Evolutionary conservation across 1,140 invertebrate genomes (phyloP), one percentile per base, ranked within the genome.

Genomic region (Andricus grossulariae): DNA sequence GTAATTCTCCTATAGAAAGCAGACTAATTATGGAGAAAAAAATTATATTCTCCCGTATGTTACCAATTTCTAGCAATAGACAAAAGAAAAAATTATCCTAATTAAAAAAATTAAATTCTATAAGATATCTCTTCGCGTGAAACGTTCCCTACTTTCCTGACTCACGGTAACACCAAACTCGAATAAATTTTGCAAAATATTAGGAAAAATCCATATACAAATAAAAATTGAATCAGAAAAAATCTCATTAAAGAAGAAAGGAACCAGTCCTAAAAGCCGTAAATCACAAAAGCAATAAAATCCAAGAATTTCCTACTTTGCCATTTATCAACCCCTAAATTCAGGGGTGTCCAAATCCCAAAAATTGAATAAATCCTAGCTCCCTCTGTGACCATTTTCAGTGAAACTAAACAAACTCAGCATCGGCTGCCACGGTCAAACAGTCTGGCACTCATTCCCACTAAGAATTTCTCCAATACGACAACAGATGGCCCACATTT

Each of bases 401-500:
- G 5, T 15, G 25, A 66, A 66, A 39, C 60, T 66, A 32, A 66
- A 66, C 25, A 66, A n/a, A n/a, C 25, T 39, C 5, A 8, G 60
- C 25, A 66, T 66, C 21, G n/a, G 25, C 60, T 66, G 15, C n/a
- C 25, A 66, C 25, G 82, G 82, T 86, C 80, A 82, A 83, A 81
- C 81, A 83, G 76, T 39, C 32, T 72, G 57, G 73, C 45, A 73
- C 57, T 80, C 78, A 80, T 80, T 75, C 54, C 45, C 55, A 76
- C 51, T 72, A 73, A 19, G 76, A 77, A 85, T 85, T 89, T 88
- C 85, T 66, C 77, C 60, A 49, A 55, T 39, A n/a, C 76, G 77
- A 84, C 86, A 82, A 86, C 85, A 90, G 89, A 90, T 89, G 88
- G 84, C 88, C 81, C 75, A 74, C 71, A 72, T 71, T 73, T 77